Evolutionary conservation across 2,888 invertebrate genomes (phyloP), one percentile per base, ranked within the genome.

Genomic region (Aphrophora alni): DNA sequence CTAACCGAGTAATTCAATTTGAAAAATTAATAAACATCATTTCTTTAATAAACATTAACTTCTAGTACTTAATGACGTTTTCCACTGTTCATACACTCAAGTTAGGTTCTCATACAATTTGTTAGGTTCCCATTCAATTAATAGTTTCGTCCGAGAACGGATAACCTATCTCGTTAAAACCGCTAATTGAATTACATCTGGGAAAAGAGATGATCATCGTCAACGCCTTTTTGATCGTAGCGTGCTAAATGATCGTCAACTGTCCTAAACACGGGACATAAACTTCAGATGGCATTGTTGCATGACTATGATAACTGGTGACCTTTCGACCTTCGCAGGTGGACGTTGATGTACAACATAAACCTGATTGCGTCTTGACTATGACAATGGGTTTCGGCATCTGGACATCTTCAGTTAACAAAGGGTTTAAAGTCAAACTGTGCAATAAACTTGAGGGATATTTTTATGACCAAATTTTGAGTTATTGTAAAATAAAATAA

Each of bases 311-410:
- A 59, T 59, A 59, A 59, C 59, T 21, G 59, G 21, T 21, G 59
- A 59, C 59, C 59, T 59, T 59, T 21, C 59, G 59, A 59, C 59
- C 59, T 59, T 59, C 59, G 10, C 59, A 59, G 59, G 59, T 59
- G 59, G 59, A 59, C 59, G 59, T n/a, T 59, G 59, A 59, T 59
- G 59, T 21, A 59, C 59, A 59, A 21, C 59, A 21, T 59, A 59
- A 59, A 59, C 59, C 59, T 59, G 59, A 59, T 59, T 59, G 59
- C 59, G 59, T 59, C 59, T 59, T 21, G 59, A 21, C 1, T 59
- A 59, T 59, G 59, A 59, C 59, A 59, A 59, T 59, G 59, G 59
- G 59, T 59, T 59, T 59, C 59, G 59, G 59, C 59, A 21, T 59
- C 59, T 21, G 59, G 59, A 59, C 59, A 59, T 59, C 59, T 59